These are phyloP conservation scores for Eudasyphora cyanicolor DNA, from an alignment of 2,888 invertebrate genomes.

Conservation along the genomic window DNA sequence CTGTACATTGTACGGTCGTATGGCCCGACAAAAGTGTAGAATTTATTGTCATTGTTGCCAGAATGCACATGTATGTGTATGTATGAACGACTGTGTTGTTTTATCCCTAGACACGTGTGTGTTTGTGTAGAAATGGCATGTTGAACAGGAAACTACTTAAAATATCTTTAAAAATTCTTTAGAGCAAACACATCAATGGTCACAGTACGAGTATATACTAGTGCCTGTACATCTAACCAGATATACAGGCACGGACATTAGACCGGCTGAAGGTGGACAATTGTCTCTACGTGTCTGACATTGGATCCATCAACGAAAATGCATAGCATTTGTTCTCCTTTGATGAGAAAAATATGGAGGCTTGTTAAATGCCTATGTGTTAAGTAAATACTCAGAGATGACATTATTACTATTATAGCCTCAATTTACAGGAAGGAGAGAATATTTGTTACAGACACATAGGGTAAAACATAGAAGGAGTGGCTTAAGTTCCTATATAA, in stretches of 20 bases:
- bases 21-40: constrained; percentile 34
- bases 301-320: no score
- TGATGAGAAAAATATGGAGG: no score
- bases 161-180: constrained; percentile 60
- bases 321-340: no score
- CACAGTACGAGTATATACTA: constrained; percentile 13
- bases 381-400: no score
- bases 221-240: neutral
- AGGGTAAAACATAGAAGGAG: no score
- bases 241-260: neutral
- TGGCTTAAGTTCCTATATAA: no score
- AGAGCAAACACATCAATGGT: neutral
- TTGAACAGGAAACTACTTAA: constrained; percentile 65
- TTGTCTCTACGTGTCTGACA: no score
- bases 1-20: constrained; percentile 44
- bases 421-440: no score
- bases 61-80: constrained; percentile 26
- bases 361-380: no score
- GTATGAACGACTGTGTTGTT: neutral
- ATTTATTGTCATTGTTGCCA: constrained; percentile 61
- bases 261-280: neutral
- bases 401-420: no score
- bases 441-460: no score
- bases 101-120: neutral
- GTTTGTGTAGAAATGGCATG: constrained; percentile 7